Evolutionary conservation across 2,888 invertebrate genomes (phyloP).

Genomic region (Ophion costatus): DNA sequence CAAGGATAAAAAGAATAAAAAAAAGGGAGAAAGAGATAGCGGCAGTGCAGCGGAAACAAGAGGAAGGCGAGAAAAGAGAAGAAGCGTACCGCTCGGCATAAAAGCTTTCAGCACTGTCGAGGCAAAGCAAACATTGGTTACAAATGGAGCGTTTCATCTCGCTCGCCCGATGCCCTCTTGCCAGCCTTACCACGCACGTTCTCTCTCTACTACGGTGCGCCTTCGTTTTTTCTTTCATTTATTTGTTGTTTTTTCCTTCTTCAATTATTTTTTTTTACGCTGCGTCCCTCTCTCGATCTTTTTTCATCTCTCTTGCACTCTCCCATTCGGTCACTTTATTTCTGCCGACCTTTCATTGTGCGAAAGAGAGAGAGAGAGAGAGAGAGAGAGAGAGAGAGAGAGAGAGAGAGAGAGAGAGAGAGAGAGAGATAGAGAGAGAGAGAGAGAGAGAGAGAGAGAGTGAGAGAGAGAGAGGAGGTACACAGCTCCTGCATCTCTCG

Average conservation of each 20-base stretch:
- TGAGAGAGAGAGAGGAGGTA: too few species aligned
- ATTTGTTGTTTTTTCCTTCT: constrained; percentile 50
- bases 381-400: too few species aligned
- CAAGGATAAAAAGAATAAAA: not conserved
- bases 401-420: too few species aligned
- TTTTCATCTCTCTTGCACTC: constrained; percentile 38
- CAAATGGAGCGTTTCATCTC: constrained; percentile 71
- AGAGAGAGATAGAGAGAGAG: not conserved
- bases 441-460: too few species aligned
- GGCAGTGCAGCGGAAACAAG: constrained; percentile 8
- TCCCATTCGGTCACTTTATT: constrained; percentile 36
- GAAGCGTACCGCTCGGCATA: constrained; percentile 68
- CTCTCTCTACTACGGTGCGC: constrained; percentile 29
- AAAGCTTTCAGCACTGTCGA: constrained; percentile 77
- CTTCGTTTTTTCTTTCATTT: constrained; percentile 48
- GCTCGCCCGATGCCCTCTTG: constrained; percentile 36
- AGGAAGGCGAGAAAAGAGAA: constrained; percentile 25
- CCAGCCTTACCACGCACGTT: constrained; percentile 47
- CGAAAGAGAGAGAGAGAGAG: not conserved
- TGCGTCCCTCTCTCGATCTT: constrained; percentile 42
- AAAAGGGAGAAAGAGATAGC: constrained; percentile 5
- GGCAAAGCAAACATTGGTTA: constrained; percentile 77
- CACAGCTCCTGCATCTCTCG: too few species aligned
- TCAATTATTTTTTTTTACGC: constrained; percentile 39
- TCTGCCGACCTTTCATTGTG: not conserved